Evolutionary conservation across 2,797 vertebrate species (phyloP).

Genomic region (Melanotaenia pygmaea): DNA sequence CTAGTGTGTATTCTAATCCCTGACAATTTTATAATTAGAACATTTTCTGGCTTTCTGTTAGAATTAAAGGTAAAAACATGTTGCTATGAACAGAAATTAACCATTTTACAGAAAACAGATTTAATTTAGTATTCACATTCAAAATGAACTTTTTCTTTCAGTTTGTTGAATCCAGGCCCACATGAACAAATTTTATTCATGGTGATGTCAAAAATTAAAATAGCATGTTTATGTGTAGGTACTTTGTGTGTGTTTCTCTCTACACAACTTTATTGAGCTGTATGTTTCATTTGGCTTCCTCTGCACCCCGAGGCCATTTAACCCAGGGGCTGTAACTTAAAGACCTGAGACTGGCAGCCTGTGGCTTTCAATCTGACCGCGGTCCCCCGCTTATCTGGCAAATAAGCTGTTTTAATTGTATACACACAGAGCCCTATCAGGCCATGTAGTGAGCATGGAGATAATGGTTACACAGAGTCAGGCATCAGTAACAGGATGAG

Average conservation of each 20-base stretch:
- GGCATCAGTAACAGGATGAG: slow-evolving; percentile 81
- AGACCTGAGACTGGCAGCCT: slow-evolving; percentile 71
- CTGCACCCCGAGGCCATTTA: slow-evolving; percentile 57
- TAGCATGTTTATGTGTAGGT: too few species aligned
- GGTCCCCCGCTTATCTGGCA: slow-evolving; percentile 76
- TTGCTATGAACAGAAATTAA: background rate
- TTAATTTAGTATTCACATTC: background rate
- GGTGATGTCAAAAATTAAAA: background rate
- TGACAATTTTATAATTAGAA: too few species aligned
- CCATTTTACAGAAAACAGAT: background rate
- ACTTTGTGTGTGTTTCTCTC: background rate
- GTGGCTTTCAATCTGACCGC: slow-evolving; percentile 77
- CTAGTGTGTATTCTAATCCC: too few species aligned
- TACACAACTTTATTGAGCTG: slow-evolving; percentile 15
- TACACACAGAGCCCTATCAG: slow-evolving; percentile 79
- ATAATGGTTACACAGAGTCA: slow-evolving; percentile 80
- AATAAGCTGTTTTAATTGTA: slow-evolving; percentile 81
- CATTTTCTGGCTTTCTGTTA: too few species aligned
- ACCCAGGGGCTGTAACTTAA: slow-evolving; percentile 73
- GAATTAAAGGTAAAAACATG: background rate
- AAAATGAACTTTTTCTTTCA: too few species aligned
- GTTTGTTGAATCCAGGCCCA: background rate
- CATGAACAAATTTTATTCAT: background rate
- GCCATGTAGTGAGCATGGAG: slow-evolving; percentile 72
- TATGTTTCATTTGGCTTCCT: slow-evolving; percentile 5